Base-by-base conservation (phyloP, 2,797 vertebrate genomes). In the Erethizon dorsatum region DNA sequence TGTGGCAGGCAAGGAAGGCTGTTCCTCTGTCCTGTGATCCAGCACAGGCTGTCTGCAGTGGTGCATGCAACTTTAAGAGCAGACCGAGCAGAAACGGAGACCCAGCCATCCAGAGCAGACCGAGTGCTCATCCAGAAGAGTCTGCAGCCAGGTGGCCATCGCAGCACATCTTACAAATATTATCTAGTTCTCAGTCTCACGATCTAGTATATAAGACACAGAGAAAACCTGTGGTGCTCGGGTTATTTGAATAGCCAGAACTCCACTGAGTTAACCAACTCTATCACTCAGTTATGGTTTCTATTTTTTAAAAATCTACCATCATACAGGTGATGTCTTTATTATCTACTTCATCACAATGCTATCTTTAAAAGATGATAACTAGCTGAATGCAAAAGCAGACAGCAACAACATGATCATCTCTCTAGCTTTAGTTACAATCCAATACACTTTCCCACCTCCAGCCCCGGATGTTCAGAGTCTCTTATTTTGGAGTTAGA, bases 401-500 rank as follows among this genome's bases (percentile, higher is more conserved):
- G 90, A 88, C 59, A 52, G 31, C n/a, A 63, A 41, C 77, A 63
- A 52, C 57, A 56, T 18, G 20, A 52, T 61, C 56, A 41, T 57
- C 57, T 79, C 61, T 41, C 52, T 67, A 88, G 80, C 79, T 65
- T 69, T 56, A 56, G 13, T 86, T 65, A 83, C 3, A 17, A 31
- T 80, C 20, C 41, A 22, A 71, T 37, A 12, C 45, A 52, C 65
- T 95, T 77, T 95, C 79, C 80, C 84, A 94, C 84, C 78, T 90
- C 47, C 91, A 92, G 86, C 37, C 88, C 45, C 1, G 88, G 65
- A 90, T 88, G 83, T 96, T 95, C 95, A 79, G 67, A 86, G 59
- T 96, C 95, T 97, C 96, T 89, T 95, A 88, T 94, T 97, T 97
- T 94, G 97, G 82, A 97, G 93, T 85, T 83, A 71, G 82, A 95